Percentiles rank a stretch among this genome's conserved stretches.
phyloP scores from a whole-genome alignment of 37 sponge, comb jelly and placozoan genomes.

The Cliona cf. orientalis region DNA sequence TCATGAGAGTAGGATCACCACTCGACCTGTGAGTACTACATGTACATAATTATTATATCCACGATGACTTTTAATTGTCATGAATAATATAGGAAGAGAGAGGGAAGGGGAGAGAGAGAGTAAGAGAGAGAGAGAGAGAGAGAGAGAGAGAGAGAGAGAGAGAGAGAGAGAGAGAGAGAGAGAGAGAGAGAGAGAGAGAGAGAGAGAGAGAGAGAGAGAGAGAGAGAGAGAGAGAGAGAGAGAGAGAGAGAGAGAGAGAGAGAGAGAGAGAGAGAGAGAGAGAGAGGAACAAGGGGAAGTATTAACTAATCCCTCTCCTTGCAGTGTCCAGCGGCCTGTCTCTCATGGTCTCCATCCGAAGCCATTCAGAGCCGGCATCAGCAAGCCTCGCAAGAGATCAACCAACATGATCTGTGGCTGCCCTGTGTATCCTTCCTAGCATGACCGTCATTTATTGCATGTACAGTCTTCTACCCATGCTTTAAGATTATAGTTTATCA shows the following conservation, averaged over 20 bases:
- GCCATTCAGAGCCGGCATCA: constrained; percentile 41
- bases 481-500: too few relatives aligned
- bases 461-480: neutral
- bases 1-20: constrained; percentile 27
- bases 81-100: too few relatives aligned
- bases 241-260: neutral
- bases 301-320: too few relatives aligned
- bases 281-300: neutral
- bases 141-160: neutral
- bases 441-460: neutral
- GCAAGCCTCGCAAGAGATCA: constrained; percentile 20
- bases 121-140: too few relatives aligned
- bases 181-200: constrained; percentile 5
- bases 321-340: constrained; percentile 14
- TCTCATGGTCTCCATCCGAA: constrained; percentile 1
- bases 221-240: neutral
- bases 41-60: too few relatives aligned
- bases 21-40: constrained; percentile 20
- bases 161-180: neutral
- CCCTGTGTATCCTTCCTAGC: constrained; percentile 60
- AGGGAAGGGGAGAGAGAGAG: too few relatives aligned
- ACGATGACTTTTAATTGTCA: too few relatives aligned
- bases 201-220: neutral
- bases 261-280: neutral
- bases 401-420: constrained; percentile 21